Base-by-base conservation (phyloP, 2,113 vertebrate genomes). In the Pseudorectes ferrugineus region DNA sequence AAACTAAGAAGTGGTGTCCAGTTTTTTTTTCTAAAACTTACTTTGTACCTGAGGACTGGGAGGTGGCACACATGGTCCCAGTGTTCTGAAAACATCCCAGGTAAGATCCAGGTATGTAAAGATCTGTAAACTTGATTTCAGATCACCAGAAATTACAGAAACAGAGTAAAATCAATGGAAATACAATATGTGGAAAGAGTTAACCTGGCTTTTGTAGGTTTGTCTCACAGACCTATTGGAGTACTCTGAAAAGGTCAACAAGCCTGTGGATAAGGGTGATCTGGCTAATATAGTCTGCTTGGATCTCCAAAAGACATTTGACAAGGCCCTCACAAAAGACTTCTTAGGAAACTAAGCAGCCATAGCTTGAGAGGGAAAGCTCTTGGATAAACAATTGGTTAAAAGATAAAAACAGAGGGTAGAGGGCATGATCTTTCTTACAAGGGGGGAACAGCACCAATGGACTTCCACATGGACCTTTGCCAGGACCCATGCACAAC, bases 221-320 rank as follows among this genome's bases (percentile, higher is more conserved):
- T 91, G 48, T 26, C 65, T 87, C 74, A 21, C 22, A 68, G 70
- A 94, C 22, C 28, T 59, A 48, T 3, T 19, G 36, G 43, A 93
- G 70, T 61, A 61, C 74, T 94, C 63, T 68, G 73, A 89, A 96
- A 89, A 96, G 73, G 92, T 95, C 95, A 95, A 85, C 28, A 82
- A 91, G 87, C 72, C 68, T 43, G 58, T 84, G 80, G 95, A 84
- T 94, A 91, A 81, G 72, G 80, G 61, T 89, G 95, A 87, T 89
- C 85, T 89, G 57, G 70, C 57, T 95, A 85, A 94, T 85, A 87
- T 0, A 82, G 65, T 81, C 73, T 63, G 48, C 61, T 48, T 4
- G 2, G 40, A 57, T 82, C 66, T 82, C 74, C 16, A 1, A 94
- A 89, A 71, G 70, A 55, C 52, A 40, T 75, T 84, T 96, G 92